Evolutionary conservation across 2,797 vertebrate species (phyloP).

Genomic region (Halcyon chelicuti): DNA sequence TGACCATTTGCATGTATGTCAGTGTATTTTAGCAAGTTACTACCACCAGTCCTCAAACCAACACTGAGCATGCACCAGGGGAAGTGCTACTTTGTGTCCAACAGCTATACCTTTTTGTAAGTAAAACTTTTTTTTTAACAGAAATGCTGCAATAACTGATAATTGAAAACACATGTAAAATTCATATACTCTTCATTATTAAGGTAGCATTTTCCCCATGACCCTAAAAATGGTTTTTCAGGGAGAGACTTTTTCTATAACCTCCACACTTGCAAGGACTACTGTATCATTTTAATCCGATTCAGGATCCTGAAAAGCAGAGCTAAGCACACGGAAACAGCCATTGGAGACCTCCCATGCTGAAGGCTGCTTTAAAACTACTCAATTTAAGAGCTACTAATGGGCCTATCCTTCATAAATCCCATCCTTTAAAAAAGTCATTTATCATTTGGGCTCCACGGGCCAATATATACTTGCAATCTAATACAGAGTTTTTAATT

Average conservation of each 20-base stretch:
- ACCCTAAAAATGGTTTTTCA: neutral
- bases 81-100: neutral
- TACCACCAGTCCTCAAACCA: neutral
- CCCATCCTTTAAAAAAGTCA: neutral
- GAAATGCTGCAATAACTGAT: neutral
- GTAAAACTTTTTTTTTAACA: neutral
- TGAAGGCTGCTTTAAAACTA: neutral
- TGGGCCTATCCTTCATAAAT: neutral
- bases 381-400: neutral
- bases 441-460: neutral
- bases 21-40: neutral
- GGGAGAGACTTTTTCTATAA: neutral
- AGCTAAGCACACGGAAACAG: neutral
- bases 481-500: neutral
- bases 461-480: too few relatives aligned
- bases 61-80: accelerated
- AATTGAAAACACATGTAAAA: neutral
- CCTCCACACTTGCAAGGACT: neutral
- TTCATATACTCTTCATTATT: neutral
- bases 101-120: neutral
- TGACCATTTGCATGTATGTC: neutral
- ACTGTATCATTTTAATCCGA: neutral
- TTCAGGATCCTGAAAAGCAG: neutral
- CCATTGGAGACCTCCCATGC: neutral
- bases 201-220: neutral